Base-by-base conservation (phyloP, 2,888 invertebrate species). In the Trypoxylon attenuatum region DNA sequence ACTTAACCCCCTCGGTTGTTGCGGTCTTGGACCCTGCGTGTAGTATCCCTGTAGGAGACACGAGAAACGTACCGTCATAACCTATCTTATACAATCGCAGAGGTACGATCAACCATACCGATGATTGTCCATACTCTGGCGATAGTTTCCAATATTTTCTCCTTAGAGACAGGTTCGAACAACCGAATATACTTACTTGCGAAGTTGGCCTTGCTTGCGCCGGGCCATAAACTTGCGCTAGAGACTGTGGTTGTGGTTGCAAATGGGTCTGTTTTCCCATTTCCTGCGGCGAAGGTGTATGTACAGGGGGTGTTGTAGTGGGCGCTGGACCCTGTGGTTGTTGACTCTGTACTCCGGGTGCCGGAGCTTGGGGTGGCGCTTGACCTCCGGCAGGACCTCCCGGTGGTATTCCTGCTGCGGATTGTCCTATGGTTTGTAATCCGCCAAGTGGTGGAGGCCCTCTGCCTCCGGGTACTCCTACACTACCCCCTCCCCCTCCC, bases 181-280 rank as follows among this genome's bases (percentile, higher is more conserved):
- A n/a, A n/a, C n/a, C n/a, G n/a, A n/a, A n/a, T n/a, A n/a, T n/a
- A 71, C 65, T 62, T 66, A 85, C 85, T 73, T 82, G 84, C 8
- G 81, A 59, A 15, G 79, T 57, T 2, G 81, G 71, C 63, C 86
- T 81, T 1, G 75, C 71, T 62, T 79, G 82, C 55, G 81, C 78
- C 38, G 78, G 69, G 51, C 80, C 77, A 41, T 83, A 86, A 45
- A 81, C 73, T 57, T 78, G 84, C 8, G 78, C 78, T 52, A 83
- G 55, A 29, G 78, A 56, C 42, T 78, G 77, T 13, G 81, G 78
- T 57, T 83, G 85, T 1, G 81, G 68, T 63, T 82, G 84, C 16
- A 86, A 62, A 65, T 86, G 86, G 10, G 82, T 76, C 64, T 83
- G 86, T 69, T 86, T 86, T 53, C 84, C 83, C 86, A 87, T 86